Evolutionary conservation across 2,113 vertebrate species (phyloP).

Genomic region (Oncorhynchus nerka): DNA sequence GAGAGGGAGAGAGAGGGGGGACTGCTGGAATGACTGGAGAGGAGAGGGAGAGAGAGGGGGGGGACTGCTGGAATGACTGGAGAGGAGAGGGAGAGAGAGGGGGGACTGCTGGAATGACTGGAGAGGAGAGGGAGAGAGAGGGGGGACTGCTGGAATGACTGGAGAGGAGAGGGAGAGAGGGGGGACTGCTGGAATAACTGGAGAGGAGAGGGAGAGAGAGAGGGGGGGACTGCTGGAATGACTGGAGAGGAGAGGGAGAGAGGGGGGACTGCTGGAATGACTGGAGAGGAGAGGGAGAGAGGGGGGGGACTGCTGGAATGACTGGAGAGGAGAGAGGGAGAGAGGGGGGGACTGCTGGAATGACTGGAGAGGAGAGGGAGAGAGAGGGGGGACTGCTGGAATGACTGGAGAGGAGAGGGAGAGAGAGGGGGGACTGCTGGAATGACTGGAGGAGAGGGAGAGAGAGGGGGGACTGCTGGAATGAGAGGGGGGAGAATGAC

Average conservation of each 20-base stretch:
- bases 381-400: conserved; percentile 83
- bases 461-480: conserved; percentile 83
- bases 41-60: conserved; percentile 25
- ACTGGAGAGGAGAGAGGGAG: conserved; percentile 73
- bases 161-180: conserved; percentile 59
- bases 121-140: conserved; percentile 56
- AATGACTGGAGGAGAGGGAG: conserved; percentile 83
- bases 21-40: conserved; percentile 94
- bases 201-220: conserved; percentile 56
- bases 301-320: conserved; percentile 91
- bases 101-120: conserved; percentile 95
- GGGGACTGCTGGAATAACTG: conserved; percentile 95
- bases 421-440: conserved; percentile 80
- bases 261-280: conserved; percentile 91
- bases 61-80: conserved; percentile 94
- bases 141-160: conserved; percentile 95
- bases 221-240: conserved; percentile 95
- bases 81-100: conserved; percentile 54
- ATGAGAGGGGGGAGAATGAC: conserved; percentile 83
- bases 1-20: conserved; percentile 56
- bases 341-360: conserved; percentile 87
- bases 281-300: conserved; percentile 69
- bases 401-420: conserved; percentile 82
- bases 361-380: conserved; percentile 80
- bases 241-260: conserved; percentile 73